Conservation (phyloP, 2,888 invertebrate genomes). For the Drosophila gaucha region DNA sequence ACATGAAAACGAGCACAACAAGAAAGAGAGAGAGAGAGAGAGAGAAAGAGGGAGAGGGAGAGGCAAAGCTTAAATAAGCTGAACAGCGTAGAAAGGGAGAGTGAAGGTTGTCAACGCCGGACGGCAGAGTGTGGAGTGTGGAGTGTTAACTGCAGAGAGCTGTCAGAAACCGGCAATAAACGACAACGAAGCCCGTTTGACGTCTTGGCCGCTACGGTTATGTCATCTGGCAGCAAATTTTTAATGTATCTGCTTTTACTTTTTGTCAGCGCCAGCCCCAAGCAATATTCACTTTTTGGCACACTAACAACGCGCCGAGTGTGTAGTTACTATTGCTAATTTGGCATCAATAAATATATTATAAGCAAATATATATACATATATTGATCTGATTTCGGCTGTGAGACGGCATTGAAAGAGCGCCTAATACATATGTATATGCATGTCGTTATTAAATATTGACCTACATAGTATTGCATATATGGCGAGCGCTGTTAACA, state of each 20-base stretch:
- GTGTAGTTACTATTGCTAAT: not conserved
- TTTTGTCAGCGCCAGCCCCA: constrained; percentile 1
- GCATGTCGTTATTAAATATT: not conserved
- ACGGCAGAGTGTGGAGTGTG: constrained; percentile 22
- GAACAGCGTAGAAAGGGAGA: constrained; percentile 41
- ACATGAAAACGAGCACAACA: constrained; percentile 40
- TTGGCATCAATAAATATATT: not conserved
- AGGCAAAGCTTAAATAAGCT: constrained; percentile 3
- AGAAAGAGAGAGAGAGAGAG: constrained; percentile 4
- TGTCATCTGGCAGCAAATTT: constrained; percentile 46
- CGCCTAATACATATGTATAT: not conserved
- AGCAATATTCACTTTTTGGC: not conserved
- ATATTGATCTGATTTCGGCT: not conserved
- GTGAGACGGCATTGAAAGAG: not conserved
- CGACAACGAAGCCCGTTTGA: constrained; percentile 24
- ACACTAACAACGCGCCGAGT: not conserved
- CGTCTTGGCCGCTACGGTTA: constrained; percentile 25
- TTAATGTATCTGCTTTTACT: constrained; percentile 42
- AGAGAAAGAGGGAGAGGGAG: not conserved
- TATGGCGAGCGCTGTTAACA: not conserved
- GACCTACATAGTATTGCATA: constrained; percentile 6
- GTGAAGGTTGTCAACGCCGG: constrained; percentile 39
- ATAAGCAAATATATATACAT: too few species aligned
- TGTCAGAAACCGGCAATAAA: constrained; percentile 46
- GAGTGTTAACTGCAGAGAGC: constrained; percentile 34